Evolutionary conservation across 2,888 invertebrate species (phyloP).

Genomic region (Heliconius ethilla): DNA sequence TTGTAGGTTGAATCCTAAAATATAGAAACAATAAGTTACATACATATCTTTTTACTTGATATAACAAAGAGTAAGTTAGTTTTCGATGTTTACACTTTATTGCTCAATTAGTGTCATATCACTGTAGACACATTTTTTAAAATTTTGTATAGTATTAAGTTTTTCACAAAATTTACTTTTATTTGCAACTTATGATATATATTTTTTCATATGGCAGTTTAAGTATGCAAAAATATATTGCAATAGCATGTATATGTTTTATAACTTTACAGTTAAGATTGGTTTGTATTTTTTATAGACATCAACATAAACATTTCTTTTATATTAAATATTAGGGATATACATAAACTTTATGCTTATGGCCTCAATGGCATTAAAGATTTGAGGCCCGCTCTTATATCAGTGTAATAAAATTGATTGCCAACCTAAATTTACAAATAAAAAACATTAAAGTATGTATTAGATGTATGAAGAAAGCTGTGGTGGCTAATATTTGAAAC

Average conservation of each 20-base stretch:
- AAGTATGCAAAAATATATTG: constrained; percentile 22
- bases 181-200: neutral
- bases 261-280: neutral
- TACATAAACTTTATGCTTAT: neutral
- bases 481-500: constrained; percentile 1
- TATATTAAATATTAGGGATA: neutral
- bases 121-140: neutral
- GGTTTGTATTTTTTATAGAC: neutral
- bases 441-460: neutral
- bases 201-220: constrained; percentile 8
- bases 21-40: neutral
- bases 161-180: constrained; percentile 4
- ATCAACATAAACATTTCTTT: neutral
- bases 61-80: neutral
- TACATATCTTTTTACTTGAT: neutral
- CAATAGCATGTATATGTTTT: constrained; percentile 12
- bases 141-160: neutral
- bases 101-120: neutral
- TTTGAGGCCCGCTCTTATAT: constrained; percentile 10
- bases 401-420: neutral
- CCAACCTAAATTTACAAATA: neutral
- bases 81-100: constrained; percentile 11
- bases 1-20: neutral
- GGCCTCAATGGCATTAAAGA: neutral
- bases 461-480: neutral